A percentile compares a stretch with the other conserved stretches of the same genome.
Conservation (phyloP, 2,797 vertebrate species). For the Adelosebastes latens region DNA sequence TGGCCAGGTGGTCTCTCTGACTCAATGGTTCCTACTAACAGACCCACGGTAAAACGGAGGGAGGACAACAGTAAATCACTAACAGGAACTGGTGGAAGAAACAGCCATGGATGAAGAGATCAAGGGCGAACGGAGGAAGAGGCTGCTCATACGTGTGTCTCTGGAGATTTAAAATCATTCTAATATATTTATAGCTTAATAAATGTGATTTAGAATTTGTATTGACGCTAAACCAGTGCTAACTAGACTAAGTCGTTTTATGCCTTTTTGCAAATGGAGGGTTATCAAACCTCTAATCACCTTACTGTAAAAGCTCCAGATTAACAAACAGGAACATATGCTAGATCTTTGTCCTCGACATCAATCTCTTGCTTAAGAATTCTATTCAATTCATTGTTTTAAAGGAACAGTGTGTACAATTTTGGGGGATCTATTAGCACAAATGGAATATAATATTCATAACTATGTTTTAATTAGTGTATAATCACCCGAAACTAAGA, state of each 20-base stretch:
- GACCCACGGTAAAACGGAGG: background rate
- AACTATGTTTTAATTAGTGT: background rate
- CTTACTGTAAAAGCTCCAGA: slow-evolving; percentile 75
- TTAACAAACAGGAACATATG: slow-evolving; percentile 71
- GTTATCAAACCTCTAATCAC: slow-evolving; percentile 71
- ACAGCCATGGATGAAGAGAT: background rate
- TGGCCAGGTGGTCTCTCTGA: slow-evolving; percentile 64
- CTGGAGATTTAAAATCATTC: background rate
- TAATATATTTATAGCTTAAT: background rate
- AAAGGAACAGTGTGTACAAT: background rate
- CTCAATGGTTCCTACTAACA: slow-evolving; percentile 25
- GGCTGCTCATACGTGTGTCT: background rate
- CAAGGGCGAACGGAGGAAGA: background rate
- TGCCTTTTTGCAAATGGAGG: slow-evolving; percentile 45
- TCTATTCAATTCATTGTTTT: background rate
- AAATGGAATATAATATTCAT: background rate
- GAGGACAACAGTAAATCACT: background rate
- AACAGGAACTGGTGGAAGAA: background rate
- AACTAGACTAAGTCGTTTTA: slow-evolving; percentile 32
- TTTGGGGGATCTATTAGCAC: background rate
- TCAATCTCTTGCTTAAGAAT: background rate
- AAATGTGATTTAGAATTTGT: background rate
- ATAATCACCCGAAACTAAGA: too few relatives aligned
- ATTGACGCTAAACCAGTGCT: slow-evolving; percentile 4
- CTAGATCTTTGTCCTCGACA: slow-evolving; percentile 48